Conservation (phyloP, 1,140 invertebrate species). For the Odontomachus brunneus region DNA sequence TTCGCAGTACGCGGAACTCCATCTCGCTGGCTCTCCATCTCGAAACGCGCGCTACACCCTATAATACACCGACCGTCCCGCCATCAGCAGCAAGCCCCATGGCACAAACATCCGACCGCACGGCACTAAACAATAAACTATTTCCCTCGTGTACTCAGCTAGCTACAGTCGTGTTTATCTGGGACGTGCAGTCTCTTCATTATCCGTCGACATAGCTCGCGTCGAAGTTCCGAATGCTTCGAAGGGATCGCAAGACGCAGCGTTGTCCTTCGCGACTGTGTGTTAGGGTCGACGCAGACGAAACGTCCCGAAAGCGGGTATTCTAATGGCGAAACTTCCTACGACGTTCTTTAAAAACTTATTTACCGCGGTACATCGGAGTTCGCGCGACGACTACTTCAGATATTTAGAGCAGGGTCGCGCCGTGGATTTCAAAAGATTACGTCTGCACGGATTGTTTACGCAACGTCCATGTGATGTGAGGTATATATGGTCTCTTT, state of each 20-base stretch:
- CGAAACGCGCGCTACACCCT: constrained; percentile 56
- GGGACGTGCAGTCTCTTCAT: constrained; percentile 77
- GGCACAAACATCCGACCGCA: constrained; percentile 64
- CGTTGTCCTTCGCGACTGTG: constrained; percentile 39
- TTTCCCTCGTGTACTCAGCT: constrained; percentile 69
- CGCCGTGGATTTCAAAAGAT: too few relatives aligned
- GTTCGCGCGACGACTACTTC: not conserved
- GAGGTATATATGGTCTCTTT: too few relatives aligned
- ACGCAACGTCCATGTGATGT: too few relatives aligned
- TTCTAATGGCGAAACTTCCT: constrained; percentile 52
- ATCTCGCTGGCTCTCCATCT: constrained; percentile 62
- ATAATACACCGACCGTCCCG: constrained; percentile 59
- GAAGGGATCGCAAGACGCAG: constrained; percentile 50
- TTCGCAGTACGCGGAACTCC: constrained; percentile 50
- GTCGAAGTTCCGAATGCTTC: constrained; percentile 72
- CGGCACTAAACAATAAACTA: constrained; percentile 77
- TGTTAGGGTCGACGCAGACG: constrained; percentile 40
- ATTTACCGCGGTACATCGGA: not conserved
- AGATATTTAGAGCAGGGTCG: not conserved
- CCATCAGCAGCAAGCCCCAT: constrained; percentile 47
- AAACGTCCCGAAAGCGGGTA: constrained; percentile 34
- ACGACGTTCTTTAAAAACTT: constrained; percentile 4
- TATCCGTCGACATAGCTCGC: constrained; percentile 74
- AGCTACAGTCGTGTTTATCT: constrained; percentile 74
- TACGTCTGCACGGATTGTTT: too few relatives aligned